phyloP scores from a whole-genome alignment of 2,113 vertebrate genomes.

The Lampris incognitus region DNA sequence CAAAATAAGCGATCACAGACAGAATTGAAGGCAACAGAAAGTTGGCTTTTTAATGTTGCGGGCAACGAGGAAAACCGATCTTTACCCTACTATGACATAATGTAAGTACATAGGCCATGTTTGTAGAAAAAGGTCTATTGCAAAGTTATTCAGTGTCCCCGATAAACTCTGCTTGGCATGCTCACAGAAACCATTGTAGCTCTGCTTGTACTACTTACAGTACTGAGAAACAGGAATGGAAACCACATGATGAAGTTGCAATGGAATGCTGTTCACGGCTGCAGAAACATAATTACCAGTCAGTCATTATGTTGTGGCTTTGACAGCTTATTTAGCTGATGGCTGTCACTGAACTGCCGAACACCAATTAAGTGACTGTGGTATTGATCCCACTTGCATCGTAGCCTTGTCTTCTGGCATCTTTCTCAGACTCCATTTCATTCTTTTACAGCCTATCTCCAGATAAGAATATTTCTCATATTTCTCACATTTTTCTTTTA shows the following conservation, averaged over 20 bases:
- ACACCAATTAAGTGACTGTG: conserved; percentile 69
- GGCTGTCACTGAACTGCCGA: conserved; percentile 68
- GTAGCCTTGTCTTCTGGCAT: conserved; percentile 59
- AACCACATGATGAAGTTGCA: neutral
- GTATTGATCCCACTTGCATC: conserved; percentile 65
- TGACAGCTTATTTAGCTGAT: conserved; percentile 73
- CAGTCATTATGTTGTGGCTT: conserved; percentile 23
- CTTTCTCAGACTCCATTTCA: conserved; percentile 53
- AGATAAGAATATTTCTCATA: conserved; percentile 18
- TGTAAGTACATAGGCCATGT: too few species aligned
- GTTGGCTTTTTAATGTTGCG: too few species aligned
- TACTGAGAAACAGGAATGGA: neutral
- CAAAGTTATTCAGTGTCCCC: neutral
- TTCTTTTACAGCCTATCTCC: conserved; percentile 48
- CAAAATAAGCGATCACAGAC: too few species aligned
- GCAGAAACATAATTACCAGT: conserved; percentile 54
- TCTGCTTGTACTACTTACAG: neutral
- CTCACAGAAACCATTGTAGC: neutral
- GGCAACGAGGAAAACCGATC: too few species aligned
- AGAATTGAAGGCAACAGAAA: too few species aligned
- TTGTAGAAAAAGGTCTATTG: too few species aligned
- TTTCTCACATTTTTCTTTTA: neutral
- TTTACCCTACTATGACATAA: too few species aligned
- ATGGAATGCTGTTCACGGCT: conserved; percentile 16
- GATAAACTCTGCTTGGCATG: neutral